Evolutionary conservation across 2,888 invertebrate species (phyloP).

Genomic region (Scaeva pyrastri): DNA sequence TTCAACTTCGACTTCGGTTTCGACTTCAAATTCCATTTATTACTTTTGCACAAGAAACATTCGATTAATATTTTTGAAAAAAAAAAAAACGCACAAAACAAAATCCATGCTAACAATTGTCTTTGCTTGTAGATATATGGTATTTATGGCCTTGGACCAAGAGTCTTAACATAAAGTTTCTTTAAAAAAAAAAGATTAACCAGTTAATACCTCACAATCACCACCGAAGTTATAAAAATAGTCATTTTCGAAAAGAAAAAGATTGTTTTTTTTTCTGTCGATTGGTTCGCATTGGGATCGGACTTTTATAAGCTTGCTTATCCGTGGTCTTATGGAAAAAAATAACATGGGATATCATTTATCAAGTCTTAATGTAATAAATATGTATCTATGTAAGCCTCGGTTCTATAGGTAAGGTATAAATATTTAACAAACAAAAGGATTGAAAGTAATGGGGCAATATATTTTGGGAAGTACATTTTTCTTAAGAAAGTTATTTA

Average conservation of each 20-base stretch:
- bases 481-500: conserved; percentile 54
- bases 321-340: conserved; percentile 36
- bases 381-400: background rate
- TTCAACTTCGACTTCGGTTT: background rate
- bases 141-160: conserved; percentile 34
- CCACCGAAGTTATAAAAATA: conserved; percentile 3
- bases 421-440: conserved; percentile 40
- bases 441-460: conserved; percentile 60
- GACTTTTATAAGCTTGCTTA: conserved; percentile 50
- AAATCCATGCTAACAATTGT: conserved; percentile 29
- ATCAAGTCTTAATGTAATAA: conserved; percentile 48
- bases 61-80: background rate
- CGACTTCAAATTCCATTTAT: conserved; percentile 11
- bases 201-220: conserved; percentile 34
- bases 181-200: conserved; percentile 40
- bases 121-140: background rate
- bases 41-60: conserved; percentile 28
- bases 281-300: background rate
- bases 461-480: conserved; percentile 41
- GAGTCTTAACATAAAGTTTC: conserved; percentile 23
- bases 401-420: background rate
- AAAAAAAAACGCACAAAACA: background rate
- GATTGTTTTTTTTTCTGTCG: background rate
- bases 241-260: conserved; percentile 6
- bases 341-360: conserved; percentile 46